Base-by-base conservation (phyloP, 1,140 invertebrate species). In the Himalopsyche phryganea region DNA sequence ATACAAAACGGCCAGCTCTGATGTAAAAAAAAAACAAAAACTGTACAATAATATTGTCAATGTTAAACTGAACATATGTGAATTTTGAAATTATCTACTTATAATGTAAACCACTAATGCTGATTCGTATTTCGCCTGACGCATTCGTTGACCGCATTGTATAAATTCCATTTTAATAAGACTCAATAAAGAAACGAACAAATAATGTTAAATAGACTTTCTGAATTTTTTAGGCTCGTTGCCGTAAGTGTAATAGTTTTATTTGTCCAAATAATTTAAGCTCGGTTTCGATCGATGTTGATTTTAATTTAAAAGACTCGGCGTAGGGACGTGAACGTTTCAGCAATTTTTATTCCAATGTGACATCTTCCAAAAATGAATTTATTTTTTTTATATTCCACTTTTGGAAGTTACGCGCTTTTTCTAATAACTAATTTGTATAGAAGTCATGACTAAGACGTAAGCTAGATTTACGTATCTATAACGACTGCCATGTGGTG, bases 1-100 rank as follows among this genome's bases (percentile, higher is more conserved):
- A 57, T 53, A 58, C 15, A 42, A 28, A 20, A 50, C 57, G 60
- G 60, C 55, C 60, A 58, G 60, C 60, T 62, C 49, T 56, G 44
- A 62, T 28, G 23, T 28, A 28, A 28, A 28, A 28, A 28, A 28
- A 28, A 28, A 5, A 5, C 9, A n/a, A n/a, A n/a, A n/a, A 28
- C 9, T 28, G 23, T 28, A 28, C 23, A 28, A 28, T 28, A 28
- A 28, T n/a, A n/a, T 28, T 28, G 23, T 28, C 23, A 9, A 28
- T 9, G 23, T 28, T 28, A 28, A 28, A 28, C 23, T 28, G 23
- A 28, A 28, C 23, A 28, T 28, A 28, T 28, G 23, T 28, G 23
- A 28, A 28, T 28, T 28, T 28, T 28, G 23, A 28, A 28, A 28
- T 28, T 28, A 28, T 28, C 23, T 28, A 5, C 23, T n/a, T n/a